Base-by-base conservation (phyloP, 2,113 vertebrate genomes). In the Glaucidium brasilianum region DNA sequence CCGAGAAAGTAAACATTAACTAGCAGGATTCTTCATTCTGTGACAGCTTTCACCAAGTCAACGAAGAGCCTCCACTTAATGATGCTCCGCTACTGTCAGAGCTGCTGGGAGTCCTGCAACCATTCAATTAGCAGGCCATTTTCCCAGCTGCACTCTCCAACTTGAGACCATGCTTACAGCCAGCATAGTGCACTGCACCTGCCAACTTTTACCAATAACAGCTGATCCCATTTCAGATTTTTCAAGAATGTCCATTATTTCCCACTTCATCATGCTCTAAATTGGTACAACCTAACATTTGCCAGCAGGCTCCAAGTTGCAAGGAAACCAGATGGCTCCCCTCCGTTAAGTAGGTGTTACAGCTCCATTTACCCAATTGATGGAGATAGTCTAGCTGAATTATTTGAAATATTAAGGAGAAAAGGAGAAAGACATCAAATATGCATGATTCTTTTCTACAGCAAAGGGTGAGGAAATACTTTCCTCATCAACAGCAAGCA, bases 221-320 rank as follows among this genome's bases (percentile, higher is more conserved):
- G 97, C 94, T 91, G 95, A 96, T 97, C 81, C 94, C 74, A 32
- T 90, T 94, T 95, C 91, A 96, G 87, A 91, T 68, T 81, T 66
- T 74, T 80, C 76, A 91, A 59, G 90, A 94, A 96, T 62, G 88
- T 93, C 92, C 91, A 92, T 78, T 73, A 93, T 94, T 97, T 95
- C 84, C 94, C 96, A 95, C 92, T 97, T 96, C 96, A 95, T 97
- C 96, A 96, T 84, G 71, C 67, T 95, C 63, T 93, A 96, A 95
- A 95, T 94, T 94, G 85, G 85, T 96, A 91, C 74, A 90, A 88
- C 88, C 81, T 92, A 82, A 52, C 91, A 95, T 94, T 81, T 82
- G 93, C 85, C 95, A 95, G 95, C 89, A 95, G 93, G 89, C 67
- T 93, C 64, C 69, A 90, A 76, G 75, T 86, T 77, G 47, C 83